Percentiles rank a stretch among this genome's conserved stretches.
phyloP scores from a whole-genome alignment of 2,113 vertebrate species.

The Lipotes vexillifer region DNA sequence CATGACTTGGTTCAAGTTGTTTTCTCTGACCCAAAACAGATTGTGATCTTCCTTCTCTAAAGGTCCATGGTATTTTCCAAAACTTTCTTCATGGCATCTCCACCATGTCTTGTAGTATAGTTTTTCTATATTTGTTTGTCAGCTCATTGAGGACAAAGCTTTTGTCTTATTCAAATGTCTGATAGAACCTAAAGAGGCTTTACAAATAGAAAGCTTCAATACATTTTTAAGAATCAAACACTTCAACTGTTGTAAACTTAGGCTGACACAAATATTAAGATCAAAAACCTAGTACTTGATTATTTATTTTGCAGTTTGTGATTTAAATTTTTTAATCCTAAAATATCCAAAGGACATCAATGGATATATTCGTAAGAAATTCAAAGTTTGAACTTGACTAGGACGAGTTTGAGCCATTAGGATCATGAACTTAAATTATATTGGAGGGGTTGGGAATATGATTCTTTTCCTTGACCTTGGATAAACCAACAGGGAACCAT shows the following conservation, averaged over 20 bases:
- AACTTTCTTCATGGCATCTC: not conserved
- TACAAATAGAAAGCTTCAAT: not conserved
- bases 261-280: not conserved
- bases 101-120: not conserved
- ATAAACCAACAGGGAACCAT: not conserved
- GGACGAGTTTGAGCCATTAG: not conserved
- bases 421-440: not conserved
- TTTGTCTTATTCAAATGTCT: conserved; percentile 13
- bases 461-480: conserved; percentile 22
- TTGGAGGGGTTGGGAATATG: not conserved
- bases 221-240: conserved; percentile 2
- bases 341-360: not conserved
- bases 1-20: not conserved
- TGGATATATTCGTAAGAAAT: not conserved
- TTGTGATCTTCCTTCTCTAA: not conserved
- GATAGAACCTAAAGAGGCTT: not conserved
- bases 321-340: not conserved
- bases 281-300: not conserved
- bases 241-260: not conserved
- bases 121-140: not conserved
- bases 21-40: not conserved
- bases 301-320: not conserved
- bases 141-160: not conserved
- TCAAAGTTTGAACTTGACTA: not conserved
- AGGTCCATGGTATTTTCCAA: not conserved